A percentile compares a stretch with the other conserved stretches of the same genome.
Conservation (phyloP, 2,113 vertebrate genomes). For the Jaculus jaculus region DNA sequence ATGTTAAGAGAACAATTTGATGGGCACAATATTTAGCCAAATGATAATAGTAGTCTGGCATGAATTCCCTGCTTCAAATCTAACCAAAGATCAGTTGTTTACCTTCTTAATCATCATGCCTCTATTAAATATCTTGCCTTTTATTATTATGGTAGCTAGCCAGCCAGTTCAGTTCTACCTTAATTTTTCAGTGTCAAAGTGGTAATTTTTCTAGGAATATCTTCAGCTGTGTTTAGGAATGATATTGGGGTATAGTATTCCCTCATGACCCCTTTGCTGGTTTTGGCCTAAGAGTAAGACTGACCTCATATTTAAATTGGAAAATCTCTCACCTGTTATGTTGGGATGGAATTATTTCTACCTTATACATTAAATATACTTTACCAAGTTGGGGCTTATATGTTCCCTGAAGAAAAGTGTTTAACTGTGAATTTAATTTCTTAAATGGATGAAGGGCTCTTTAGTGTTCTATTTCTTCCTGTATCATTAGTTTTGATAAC, state of each 20-base stretch:
- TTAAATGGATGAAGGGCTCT: not conserved
- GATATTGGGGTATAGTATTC: not conserved
- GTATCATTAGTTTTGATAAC: conserved; percentile 4
- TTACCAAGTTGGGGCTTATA: not conserved
- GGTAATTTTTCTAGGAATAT: not conserved
- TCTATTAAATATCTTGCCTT: no score
- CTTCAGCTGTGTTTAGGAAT: not conserved
- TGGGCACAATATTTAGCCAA: no score
- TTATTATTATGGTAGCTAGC: no score
- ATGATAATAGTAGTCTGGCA: no score
- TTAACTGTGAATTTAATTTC: not conserved
- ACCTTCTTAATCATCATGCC: no score
- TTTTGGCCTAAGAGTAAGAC: not conserved
- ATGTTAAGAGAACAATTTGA: no score
- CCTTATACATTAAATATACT: not conserved
- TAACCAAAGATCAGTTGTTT: no score
- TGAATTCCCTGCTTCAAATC: no score
- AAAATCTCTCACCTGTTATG: not conserved
- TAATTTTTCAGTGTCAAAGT: no score
- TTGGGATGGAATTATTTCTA: not conserved
- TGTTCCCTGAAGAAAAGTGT: not conserved
- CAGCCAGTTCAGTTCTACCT: no score
- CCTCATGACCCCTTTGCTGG: not conserved
- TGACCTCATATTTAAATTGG: not conserved
- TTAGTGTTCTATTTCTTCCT: not conserved